Evolutionary conservation across 1,140 invertebrate species (phyloP).

Genomic region (Drosophila seguyi): DNA sequence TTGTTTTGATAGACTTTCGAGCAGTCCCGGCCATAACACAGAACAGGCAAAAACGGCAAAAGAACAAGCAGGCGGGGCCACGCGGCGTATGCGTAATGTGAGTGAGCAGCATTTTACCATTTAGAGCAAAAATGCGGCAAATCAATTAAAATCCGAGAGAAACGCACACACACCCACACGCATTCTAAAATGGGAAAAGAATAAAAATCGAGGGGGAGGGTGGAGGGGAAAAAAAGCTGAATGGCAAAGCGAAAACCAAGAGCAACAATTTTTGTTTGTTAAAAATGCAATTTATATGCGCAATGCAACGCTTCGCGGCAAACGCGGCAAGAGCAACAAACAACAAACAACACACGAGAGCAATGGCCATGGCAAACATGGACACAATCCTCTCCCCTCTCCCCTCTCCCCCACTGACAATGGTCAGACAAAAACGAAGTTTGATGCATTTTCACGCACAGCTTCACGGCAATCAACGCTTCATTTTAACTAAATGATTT

Average conservation of each 20-base stretch:
- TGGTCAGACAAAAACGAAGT: constrained; percentile 59
- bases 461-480: constrained; percentile 79
- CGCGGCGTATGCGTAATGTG: constrained; percentile 64
- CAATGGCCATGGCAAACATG: constrained; percentile 18
- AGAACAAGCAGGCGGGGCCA: constrained; percentile 17
- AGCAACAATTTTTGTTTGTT: constrained; percentile 65
- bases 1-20: constrained; percentile 80
- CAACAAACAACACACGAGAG: constrained; percentile 6
- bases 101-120: constrained; percentile 49
- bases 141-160: constrained; percentile 71
- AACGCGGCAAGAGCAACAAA: constrained; percentile 50
- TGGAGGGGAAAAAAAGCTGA: constrained; percentile 1
- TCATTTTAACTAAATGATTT: constrained; percentile 72
- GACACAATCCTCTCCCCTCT: constrained; percentile 1
- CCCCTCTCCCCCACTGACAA: constrained; percentile 22
- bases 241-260: constrained; percentile 57
- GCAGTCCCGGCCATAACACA: constrained; percentile 46
- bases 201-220: background rate
- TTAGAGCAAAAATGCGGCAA: constrained; percentile 55
- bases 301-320: constrained; percentile 58
- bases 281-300: constrained; percentile 83
- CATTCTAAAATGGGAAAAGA: constrained; percentile 27
- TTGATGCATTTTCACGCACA: constrained; percentile 75
- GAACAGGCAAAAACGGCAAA: constrained; percentile 29
- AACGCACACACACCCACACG: background rate